Base-by-base conservation (phyloP, 2,797 vertebrate genomes). In the Mionectes olivaceus region DNA sequence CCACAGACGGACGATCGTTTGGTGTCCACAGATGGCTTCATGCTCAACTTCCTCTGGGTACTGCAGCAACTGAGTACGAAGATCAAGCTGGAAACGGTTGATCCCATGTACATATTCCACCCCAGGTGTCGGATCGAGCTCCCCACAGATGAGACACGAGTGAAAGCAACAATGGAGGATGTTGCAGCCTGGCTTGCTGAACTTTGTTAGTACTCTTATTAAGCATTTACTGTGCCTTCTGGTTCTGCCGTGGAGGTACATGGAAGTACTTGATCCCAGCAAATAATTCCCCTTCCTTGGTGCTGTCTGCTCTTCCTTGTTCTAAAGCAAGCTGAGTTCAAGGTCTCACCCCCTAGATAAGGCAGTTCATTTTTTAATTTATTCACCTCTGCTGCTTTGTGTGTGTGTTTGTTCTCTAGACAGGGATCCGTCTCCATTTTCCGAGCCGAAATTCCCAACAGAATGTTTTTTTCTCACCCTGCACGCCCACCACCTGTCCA, bases 11-110 rank as follows among this genome's bases (percentile, higher is more conserved):
- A 99, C 15, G 99, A 99, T 94, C 99, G 99, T 75, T 97, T 99
- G 96, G 99, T 99, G 70, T 99, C 99, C 12, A 99, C 99, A 21
- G 99, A 99, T 7, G 99, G 99, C 92, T 99, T 99, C 95, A 99
- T 99, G 99, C 98, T 99, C 90, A 99, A 99, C 97, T 99, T 99
- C 97, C 97, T 99, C 76, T 99, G 99, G 99, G 99, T 99, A 80
- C 98, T 99, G 61, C 99, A 99, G 97, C 99, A 99, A 90, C 98
- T 99, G 60, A 99, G 99, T 96, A 99, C 98, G 90, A 99, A 99
- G 98, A 99, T 99, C 90, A 99, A 99, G 97, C 98, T 99, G 86
- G 99, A 99, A 96, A 99, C 99, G 0, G 99, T 99, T 37, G 99
- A 99, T 90, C 99, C 99, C 37, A 99, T 98, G 71, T 99, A 99